Evolutionary conservation across 2,888 invertebrate species (phyloP), one percentile per base, ranked within the genome.

Genomic region (Hybos culiciformis): DNA sequence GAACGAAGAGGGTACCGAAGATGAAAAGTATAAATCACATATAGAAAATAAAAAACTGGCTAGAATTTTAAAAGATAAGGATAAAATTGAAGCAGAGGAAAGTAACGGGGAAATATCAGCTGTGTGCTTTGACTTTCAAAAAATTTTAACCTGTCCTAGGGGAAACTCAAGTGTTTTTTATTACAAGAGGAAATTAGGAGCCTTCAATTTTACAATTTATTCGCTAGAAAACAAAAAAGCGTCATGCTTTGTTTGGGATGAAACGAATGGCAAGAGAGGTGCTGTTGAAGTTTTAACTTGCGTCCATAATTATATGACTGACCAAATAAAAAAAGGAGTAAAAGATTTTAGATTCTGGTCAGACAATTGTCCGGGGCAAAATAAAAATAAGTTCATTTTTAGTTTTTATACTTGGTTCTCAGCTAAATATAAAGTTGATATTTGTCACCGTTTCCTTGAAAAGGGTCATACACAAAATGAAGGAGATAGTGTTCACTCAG

Each of bases 221-320:
- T 45, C 50, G 39, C 40, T 49, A 19, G 41, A n/a, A n/a, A n/a
- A n/a, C 12, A 9, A 19, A 21, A 21, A 50, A 47, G 12, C n/a
- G 47, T 42, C 52, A 41, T 5, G 38, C 11, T 4, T 29, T 4
- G 12, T 29, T 29, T 56, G 53, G 53, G 39, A 48, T 37, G 54
- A 56, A 41, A 41, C 42, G n/a, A 34, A 46, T 17, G 55, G 47
- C 7, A 50, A 51, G 31, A 46, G 50, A 40, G 54, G 53, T 20
- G 44, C 54, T 19, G 52, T 50, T 34, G 51, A 54, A 42, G 49
- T 56, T 7, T 40, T 41, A 15, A 54, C 50, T 42, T 54, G 47
- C 38, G 32, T 51, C 3, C 37, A 43, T 7, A 21, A 46, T 39
- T 51, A 45, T 31, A 50, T 49, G 31, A 31, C 46, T 46, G 15